Evolutionary conservation across 1,140 invertebrate genomes (phyloP).

Genomic region (Euwallacea similis): DNA sequence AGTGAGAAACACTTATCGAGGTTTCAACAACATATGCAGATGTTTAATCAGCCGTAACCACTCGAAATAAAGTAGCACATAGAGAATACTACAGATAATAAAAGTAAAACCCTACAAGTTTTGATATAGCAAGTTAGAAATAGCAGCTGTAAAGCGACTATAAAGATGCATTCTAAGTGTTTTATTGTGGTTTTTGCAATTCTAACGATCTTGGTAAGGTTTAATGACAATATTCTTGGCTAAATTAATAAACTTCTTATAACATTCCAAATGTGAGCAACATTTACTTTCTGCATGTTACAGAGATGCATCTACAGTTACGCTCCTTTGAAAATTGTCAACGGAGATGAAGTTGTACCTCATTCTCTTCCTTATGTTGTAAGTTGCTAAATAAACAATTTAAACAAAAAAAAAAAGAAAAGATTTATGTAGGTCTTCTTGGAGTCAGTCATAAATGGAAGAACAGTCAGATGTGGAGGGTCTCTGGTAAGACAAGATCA

Average conservation of each 20-base stretch:
- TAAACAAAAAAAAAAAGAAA: not conserved
- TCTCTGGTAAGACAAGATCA: slow-evolving; percentile 28
- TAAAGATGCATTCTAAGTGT: not conserved
- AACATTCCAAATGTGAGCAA: not conserved
- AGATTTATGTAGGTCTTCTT: slow-evolving; percentile 28
- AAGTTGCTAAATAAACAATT: slow-evolving; percentile 5
- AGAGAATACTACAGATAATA: too few relatives aligned
- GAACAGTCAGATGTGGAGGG: slow-evolving; percentile 33
- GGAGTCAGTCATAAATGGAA: slow-evolving; percentile 23
- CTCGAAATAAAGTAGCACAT: not conserved
- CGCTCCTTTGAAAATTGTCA: slow-evolving; percentile 37
- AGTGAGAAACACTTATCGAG: not conserved
- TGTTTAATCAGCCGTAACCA: not conserved
- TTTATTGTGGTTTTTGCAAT: not conserved
- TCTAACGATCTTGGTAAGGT: not conserved
- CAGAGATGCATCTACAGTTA: not conserved
- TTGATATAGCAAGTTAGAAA: not conserved
- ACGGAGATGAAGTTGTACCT: slow-evolving; percentile 44
- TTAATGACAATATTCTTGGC: too few relatives aligned
- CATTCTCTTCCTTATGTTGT: slow-evolving; percentile 54
- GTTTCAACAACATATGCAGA: not conserved
- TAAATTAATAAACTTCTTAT: not conserved
- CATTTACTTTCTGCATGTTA: not conserved
- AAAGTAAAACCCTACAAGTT: not conserved
- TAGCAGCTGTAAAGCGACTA: not conserved